These are phyloP conservation scores for Poeciliopsis retropinna DNA, from an alignment of 2,113 vertebrate genomes.

Conservation along the genomic window DNA sequence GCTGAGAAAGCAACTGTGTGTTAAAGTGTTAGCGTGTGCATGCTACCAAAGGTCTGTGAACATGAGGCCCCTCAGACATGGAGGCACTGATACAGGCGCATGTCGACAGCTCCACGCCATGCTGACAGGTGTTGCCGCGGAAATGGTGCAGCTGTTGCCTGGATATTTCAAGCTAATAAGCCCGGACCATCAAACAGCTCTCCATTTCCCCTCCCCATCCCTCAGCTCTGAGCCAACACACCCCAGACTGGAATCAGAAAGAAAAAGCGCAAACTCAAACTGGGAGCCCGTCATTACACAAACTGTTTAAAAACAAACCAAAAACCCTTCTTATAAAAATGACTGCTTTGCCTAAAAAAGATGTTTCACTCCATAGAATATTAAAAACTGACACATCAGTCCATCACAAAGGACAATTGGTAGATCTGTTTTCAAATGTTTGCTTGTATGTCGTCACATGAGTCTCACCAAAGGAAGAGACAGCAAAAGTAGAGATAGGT, in stretches of 20 bases:
- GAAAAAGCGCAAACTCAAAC: slow-evolving; percentile 25
- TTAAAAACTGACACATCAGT: not conserved
- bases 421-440: not conserved
- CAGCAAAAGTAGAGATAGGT: too few species aligned
- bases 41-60: slow-evolving; percentile 25
- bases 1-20: not conserved
- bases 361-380: not conserved
- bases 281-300: slow-evolving; percentile 5
- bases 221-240: slow-evolving; percentile 14
- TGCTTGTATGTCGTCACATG: not conserved
- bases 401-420: not conserved
- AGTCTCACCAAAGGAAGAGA: not conserved
- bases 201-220: slow-evolving; percentile 4
- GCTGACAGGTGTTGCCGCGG: slow-evolving; percentile 74
- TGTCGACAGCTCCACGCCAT: slow-evolving; percentile 62
- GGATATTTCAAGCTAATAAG: slow-evolving; percentile 70
- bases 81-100: slow-evolving; percentile 64
- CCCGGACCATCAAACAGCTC: slow-evolving; percentile 31
- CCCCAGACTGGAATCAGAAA: slow-evolving; percentile 5
- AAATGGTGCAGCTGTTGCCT: slow-evolving; percentile 75
- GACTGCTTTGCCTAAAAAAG: too few species aligned
- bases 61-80: slow-evolving; percentile 33
- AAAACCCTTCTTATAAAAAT: not conserved
- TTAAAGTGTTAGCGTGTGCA: not conserved
- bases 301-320: not conserved